phyloP scores from a whole-genome alignment of 2,888 invertebrate species.

The Aricia artaxerxes region DNA sequence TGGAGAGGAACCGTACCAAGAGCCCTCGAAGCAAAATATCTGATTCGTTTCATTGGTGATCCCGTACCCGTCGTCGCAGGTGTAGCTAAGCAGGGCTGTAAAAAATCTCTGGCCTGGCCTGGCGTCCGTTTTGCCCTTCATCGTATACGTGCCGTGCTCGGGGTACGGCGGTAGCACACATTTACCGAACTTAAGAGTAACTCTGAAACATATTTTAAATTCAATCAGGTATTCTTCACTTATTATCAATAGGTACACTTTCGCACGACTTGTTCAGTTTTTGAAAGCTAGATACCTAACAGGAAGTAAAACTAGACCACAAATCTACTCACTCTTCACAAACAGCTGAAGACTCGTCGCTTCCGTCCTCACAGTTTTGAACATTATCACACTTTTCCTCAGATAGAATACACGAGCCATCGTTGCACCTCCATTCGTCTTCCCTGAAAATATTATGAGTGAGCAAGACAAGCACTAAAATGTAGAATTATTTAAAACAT shows the following conservation, averaged over 20 bases:
- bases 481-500: too few relatives aligned
- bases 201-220: neutral
- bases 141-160: neutral
- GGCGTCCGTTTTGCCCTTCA: neutral
- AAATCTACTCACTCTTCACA: neutral
- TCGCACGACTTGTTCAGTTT: neutral
- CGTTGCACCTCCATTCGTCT: slow-evolving; percentile 5
- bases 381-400: neutral
- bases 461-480: too few relatives aligned
- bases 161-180: slow-evolving; percentile 19
- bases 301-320: neutral
- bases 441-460: slow-evolving; percentile 3
- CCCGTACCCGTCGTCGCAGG: slow-evolving; percentile 8
- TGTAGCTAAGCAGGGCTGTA: slow-evolving; percentile 15
- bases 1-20: neutral
- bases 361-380: slow-evolving; percentile 5
- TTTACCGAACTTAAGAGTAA: neutral
- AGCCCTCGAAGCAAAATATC: slow-evolving; percentile 11
- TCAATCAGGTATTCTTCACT: too few relatives aligned
- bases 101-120: neutral
- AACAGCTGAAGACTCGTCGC: neutral
- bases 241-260: too few relatives aligned
- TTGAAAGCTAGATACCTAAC: neutral
- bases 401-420: slow-evolving; percentile 3
- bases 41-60: neutral